A percentile compares a stretch with the other conserved stretches of the same genome.
Evolutionary conservation across 2,113 vertebrate genomes (phyloP).

Genomic region (mouse (Mus musculus)): DNA sequence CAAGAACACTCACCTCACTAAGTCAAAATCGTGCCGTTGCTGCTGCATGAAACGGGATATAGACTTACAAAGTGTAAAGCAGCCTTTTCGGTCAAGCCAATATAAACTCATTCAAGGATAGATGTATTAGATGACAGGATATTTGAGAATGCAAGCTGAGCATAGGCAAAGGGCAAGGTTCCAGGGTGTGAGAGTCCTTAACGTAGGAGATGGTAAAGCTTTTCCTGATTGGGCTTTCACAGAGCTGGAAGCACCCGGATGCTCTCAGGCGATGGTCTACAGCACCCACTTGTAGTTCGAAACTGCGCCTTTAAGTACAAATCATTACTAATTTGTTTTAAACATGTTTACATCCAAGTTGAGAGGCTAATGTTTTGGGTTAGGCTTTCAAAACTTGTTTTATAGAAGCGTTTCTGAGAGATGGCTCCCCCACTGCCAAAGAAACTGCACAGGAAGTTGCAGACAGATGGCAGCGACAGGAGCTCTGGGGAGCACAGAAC

Average conservation of each 20-base stretch:
- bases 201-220: neutral
- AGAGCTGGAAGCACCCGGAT: neutral
- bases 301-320: neutral
- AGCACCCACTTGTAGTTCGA: neutral
- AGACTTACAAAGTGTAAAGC: neutral
- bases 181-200: neutral
- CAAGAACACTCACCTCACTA: neutral
- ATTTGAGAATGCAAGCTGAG: constrained; percentile 7
- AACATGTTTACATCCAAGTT: neutral
- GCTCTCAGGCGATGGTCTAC: neutral
- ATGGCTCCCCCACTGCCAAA: constrained; percentile 6
- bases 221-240: neutral
- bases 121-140: neutral
- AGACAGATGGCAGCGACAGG: constrained; percentile 70
- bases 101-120: neutral
- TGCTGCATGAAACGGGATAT: neutral
- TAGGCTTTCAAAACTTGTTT: constrained; percentile 23
- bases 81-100: neutral
- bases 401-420: constrained; percentile 24
- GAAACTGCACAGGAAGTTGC: constrained; percentile 63
- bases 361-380: constrained; percentile 47
- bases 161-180: neutral
- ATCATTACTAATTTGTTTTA: constrained; percentile 1
- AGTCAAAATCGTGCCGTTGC: neutral
- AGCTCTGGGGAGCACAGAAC: constrained; percentile 62